Conservation (phyloP, 2,797 vertebrate genomes). For the Dicrostonyx torquatus region DNA sequence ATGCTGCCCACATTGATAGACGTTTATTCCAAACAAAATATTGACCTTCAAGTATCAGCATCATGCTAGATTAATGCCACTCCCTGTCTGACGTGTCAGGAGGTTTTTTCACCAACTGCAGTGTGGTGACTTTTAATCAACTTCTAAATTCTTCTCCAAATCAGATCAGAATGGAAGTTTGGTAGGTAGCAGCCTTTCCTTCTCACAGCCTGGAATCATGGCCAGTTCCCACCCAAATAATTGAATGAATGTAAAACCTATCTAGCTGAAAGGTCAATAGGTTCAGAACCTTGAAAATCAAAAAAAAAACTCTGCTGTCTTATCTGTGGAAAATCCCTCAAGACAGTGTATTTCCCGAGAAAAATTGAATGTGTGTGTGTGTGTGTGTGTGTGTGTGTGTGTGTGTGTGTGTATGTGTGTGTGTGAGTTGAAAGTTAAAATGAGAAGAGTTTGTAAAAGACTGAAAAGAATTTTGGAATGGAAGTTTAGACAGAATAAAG, state of each 20-base stretch:
- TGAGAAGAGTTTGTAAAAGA: not conserved
- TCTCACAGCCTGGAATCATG: not conserved
- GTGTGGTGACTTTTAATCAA: not conserved
- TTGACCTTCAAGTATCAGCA: not conserved
- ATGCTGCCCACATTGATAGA: not conserved
- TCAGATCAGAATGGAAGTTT: not conserved
- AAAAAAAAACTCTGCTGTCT: not conserved
- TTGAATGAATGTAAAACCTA: not conserved
- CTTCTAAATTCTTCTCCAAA: not conserved
- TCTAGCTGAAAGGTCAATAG: not conserved
- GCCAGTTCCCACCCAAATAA: not conserved
- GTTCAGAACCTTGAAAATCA: slow-evolving; percentile 15
- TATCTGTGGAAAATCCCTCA: not conserved
- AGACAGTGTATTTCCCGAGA: not conserved
- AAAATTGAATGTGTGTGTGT: not conserved
- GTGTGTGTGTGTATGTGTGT: too few relatives aligned
- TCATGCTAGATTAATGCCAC: not conserved
- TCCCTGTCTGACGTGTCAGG: not conserved
- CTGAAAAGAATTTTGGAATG: not conserved
- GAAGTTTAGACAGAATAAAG: not conserved
- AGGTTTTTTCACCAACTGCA: not conserved
- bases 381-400: too few relatives aligned
- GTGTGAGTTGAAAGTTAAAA: not conserved
- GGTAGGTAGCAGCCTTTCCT: not conserved
- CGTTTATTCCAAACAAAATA: slow-evolving; percentile 31